A percentile compares a stretch with the other conserved stretches of the same genome.
Conservation (phyloP, 2,888 invertebrate genomes). For the Embidobia sp. region DNA sequence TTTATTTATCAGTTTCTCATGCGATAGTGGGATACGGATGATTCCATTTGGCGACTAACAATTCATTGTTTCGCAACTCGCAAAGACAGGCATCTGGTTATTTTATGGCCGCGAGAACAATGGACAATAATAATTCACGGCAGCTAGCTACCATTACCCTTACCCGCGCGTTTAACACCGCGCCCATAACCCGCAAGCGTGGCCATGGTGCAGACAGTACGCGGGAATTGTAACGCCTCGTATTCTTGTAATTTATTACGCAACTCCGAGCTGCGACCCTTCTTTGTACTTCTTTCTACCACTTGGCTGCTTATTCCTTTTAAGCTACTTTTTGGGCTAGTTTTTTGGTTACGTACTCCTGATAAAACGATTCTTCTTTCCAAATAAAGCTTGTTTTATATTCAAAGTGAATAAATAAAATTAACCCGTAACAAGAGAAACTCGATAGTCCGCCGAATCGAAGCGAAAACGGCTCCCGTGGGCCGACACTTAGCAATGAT, state of each 20-base stretch:
- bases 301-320: constrained; percentile 50
- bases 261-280: constrained; percentile 56
- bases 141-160: constrained; percentile 69
- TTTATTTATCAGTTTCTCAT: constrained; percentile 17
- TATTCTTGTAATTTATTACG: constrained; percentile 73
- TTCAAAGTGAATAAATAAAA: too few species aligned
- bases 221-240: constrained; percentile 75
- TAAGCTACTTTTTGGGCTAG: not conserved
- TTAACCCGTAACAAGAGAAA: constrained; percentile 57
- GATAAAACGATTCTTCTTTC: too few species aligned
- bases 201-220: constrained; percentile 65
- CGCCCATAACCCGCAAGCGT: constrained; percentile 69
- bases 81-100: constrained; percentile 69
- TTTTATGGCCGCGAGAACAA: constrained; percentile 75
- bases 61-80: constrained; percentile 62
- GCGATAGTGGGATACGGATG: constrained; percentile 3
- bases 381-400: too few species aligned
- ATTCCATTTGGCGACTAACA: constrained; percentile 58
- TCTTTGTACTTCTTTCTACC: constrained; percentile 33
- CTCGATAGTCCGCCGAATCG: too few species aligned
- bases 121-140: constrained; percentile 77
- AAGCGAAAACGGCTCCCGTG: too few species aligned
- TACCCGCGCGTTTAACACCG: constrained; percentile 65
- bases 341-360: too few species aligned
- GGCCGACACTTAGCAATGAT: constrained; percentile 56